Conservation (phyloP, 1,140 invertebrate species). For the Drosophila fuyamai region DNA sequence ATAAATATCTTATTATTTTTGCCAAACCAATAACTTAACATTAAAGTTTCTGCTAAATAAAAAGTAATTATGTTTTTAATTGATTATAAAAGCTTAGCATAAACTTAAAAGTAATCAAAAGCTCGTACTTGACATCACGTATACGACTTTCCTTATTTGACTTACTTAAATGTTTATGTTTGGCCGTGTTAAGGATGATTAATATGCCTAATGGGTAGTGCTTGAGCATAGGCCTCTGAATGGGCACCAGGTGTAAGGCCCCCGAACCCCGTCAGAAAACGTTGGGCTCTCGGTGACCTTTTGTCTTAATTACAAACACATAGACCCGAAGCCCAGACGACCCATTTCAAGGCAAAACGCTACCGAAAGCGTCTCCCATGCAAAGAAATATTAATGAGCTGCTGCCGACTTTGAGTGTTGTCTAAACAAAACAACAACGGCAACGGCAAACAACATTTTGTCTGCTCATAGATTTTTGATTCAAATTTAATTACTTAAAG, state of each 20-base stretch:
- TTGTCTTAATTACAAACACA: conserved; percentile 44
- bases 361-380: conserved; percentile 32
- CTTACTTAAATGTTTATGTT: conserved; percentile 31
- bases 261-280: background rate
- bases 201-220: conserved; percentile 42
- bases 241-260: conserved; percentile 28
- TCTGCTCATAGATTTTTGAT: conserved; percentile 51
- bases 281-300: conserved; percentile 26
- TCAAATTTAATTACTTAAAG: conserved; percentile 54
- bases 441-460: conserved; percentile 33
- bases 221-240: conserved; percentile 17
- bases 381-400: conserved; percentile 53
- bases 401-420: conserved; percentile 32
- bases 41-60: background rate
- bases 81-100: background rate
- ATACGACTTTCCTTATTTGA: conserved; percentile 25
- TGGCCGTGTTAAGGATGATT: conserved; percentile 28
- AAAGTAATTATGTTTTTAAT: background rate
- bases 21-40: no score
- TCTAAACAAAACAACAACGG: conserved; percentile 35
- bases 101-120: conserved; percentile 24
- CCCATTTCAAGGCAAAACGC: conserved; percentile 41
- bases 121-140: conserved; percentile 9
- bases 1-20: no score
- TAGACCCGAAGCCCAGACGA: conserved; percentile 14